Evolutionary conservation across 2,888 invertebrate genomes (phyloP), one percentile per base, ranked within the genome.

Genomic region (Cheilosia vulpina): DNA sequence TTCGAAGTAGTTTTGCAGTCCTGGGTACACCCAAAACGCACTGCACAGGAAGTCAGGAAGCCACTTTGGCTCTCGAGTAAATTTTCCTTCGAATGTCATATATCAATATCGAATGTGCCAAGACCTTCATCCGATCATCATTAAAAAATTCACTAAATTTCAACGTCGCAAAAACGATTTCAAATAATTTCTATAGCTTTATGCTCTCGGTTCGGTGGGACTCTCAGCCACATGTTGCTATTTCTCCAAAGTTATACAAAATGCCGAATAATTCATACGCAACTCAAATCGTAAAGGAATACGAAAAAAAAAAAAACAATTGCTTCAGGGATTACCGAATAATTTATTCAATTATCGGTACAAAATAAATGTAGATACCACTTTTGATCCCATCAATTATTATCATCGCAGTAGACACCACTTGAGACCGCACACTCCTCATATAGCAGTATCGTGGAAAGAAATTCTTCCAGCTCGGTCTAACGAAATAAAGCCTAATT

Each of bases 271-370:
- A 45, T 62, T 62, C 62, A 62, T 45, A 45, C 27, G 27, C 62
- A 47, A 1, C 31, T 63, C 27, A 31, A 47, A 43, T 63, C 34
- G 13, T 47, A 43, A 3, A 7, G 1, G 17, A 27, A 24, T 9
- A 24, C 19, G 17, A 19, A 17, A 27, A 62, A 45, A 27, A n/a
- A 1, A 19, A 63, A 63, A 65, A 15, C 65, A 38, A 65, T 65
- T 65, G 52, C 50, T 38, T 38, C 38, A 4, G 21, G 52, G 15
- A 47, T 65, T 34, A 38, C 34, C 13, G 24, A 21, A 65, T 65
- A 65, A 65, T 65, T 65, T 65, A 65, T 65, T 65, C 65, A 65
- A 65, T 65, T 52, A 65, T 52, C 52, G 9, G 21, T 9, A 31
- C 34, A n/a, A 52, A 31, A 63, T 34, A n/a, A 6, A 41, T 31